Evolutionary conservation across 1,140 invertebrate genomes (phyloP), one percentile per base, ranked within the genome.

Genomic region (Marisa cornuarietis): DNA sequence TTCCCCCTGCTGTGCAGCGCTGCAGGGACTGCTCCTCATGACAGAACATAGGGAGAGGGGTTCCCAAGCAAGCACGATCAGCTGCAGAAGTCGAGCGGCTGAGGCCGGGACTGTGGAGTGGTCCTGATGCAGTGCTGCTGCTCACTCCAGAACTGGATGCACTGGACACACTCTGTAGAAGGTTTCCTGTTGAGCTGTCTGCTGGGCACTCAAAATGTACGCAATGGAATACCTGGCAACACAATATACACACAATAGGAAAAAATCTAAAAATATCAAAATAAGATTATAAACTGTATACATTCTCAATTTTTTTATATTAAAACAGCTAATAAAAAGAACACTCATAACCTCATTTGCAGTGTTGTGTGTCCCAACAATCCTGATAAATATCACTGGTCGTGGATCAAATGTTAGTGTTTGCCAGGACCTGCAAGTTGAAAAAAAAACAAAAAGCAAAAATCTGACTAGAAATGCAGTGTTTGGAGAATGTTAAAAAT

Each of bases 141-240:
- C 61, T 71, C 14, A 71, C 26, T 9, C 71, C 76, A 8, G 54
- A 54, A 52, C 26, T 74, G 20, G 31, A 16, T 26, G 69, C 58
- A n/a, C 49, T 71, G 61, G 79, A n/a, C 24, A 80, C 78, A 78
- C 72, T 79, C 18, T 79, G 79, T 51, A 77, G 75, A 14, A 78
- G 69, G 24, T 61, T 79, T 42, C 71, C 77, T 13, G 74, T 69
- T 10, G 80, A 77, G 24, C 74, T 81, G 69, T 88, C 87, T 20
- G 86, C 86, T 18, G 97, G 97, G 90, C 96, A 98, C 92, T 99
- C 98, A 90, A 99, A 95, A 91, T 99, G 98, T 51, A 99, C 98
- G 90, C 96, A 96, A 90, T 99, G 98, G 91, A 99, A 99, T 71
- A 98, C 96, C 96, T 97, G 74, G 31, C 2, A 6, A 42, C 31